These are phyloP conservation scores for Dolomedes plantarius DNA, from an alignment of 2,888 invertebrate genomes.

Conservation along the genomic window DNA sequence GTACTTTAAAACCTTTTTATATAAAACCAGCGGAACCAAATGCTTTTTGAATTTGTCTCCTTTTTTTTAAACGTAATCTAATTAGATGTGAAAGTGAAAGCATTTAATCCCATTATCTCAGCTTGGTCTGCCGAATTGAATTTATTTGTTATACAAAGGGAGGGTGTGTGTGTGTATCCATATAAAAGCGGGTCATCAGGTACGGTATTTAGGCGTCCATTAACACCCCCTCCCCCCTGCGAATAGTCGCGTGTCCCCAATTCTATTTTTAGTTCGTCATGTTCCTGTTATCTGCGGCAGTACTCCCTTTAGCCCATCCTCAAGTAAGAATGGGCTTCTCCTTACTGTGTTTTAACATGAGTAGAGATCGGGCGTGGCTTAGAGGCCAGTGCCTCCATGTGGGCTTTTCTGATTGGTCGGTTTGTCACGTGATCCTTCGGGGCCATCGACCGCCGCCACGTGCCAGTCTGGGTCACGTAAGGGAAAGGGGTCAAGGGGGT, in stretches of 20 bases:
- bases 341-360: not conserved
- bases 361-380: slow-evolving; percentile 24
- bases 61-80: slow-evolving; percentile 5
- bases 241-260: slow-evolving; percentile 25
- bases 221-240: too few species aligned
- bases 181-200: slow-evolving; percentile 34
- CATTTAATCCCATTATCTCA: not conserved
- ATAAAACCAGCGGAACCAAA: too few species aligned
- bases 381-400: slow-evolving; percentile 8
- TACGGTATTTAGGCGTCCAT: slow-evolving; percentile 8
- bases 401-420: slow-evolving; percentile 8
- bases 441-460: slow-evolving; percentile 65
- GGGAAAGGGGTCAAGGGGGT: slow-evolving; percentile 29
- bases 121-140: not conserved
- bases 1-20: too few species aligned
- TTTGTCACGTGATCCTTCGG: slow-evolving; percentile 35
- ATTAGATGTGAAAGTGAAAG: not conserved
- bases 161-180: not conserved
- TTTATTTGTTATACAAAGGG: not conserved
- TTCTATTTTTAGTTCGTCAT: slow-evolving; percentile 51
- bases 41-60: too few species aligned
- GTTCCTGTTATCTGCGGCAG: slow-evolving; percentile 29
- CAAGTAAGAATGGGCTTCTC: not conserved
- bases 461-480: slow-evolving; percentile 64
- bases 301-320: slow-evolving; percentile 8